These are phyloP conservation scores for Theretra japonica DNA, from an alignment of 2,888 invertebrate species.

Conservation along the genomic window DNA sequence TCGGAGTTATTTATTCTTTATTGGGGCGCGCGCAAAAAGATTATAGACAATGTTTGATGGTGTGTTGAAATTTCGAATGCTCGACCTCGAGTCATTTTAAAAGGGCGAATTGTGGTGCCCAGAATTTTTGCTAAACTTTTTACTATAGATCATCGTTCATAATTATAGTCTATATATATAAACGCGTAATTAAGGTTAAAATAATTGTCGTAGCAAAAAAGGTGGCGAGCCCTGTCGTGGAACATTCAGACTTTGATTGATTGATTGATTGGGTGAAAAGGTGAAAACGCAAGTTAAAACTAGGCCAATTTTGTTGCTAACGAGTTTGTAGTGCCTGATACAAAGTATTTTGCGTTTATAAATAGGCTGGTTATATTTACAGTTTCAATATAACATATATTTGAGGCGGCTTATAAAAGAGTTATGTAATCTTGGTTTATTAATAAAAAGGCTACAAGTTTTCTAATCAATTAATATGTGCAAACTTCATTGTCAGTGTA, in stretches of 20 bases:
- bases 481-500: too few species aligned
- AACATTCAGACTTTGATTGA: slow-evolving; percentile 3
- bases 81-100: neutral
- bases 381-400: neutral
- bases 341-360: neutral
- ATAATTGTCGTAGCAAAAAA: neutral
- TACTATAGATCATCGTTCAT: neutral
- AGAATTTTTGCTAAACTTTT: neutral
- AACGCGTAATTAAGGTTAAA: slow-evolving; percentile 3
- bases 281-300: slow-evolving; percentile 19
- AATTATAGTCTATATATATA: neutral
- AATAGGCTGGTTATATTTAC: neutral
- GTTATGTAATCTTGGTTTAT: too few species aligned
- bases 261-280: slow-evolving; percentile 21
- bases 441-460: too few species aligned
- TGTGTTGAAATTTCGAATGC: neutral
- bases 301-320: slow-evolving; percentile 35
- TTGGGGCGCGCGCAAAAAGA: slow-evolving; percentile 48
- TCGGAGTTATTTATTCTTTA: slow-evolving; percentile 58
- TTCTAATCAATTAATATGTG: too few species aligned
- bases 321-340: neutral
- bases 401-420: neutral
- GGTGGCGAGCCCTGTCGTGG: neutral
- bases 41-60: slow-evolving; percentile 29
- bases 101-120: neutral